Evolutionary conservation across 2,797 vertebrate genomes (phyloP).

Genomic region (Diplodus sargus): DNA sequence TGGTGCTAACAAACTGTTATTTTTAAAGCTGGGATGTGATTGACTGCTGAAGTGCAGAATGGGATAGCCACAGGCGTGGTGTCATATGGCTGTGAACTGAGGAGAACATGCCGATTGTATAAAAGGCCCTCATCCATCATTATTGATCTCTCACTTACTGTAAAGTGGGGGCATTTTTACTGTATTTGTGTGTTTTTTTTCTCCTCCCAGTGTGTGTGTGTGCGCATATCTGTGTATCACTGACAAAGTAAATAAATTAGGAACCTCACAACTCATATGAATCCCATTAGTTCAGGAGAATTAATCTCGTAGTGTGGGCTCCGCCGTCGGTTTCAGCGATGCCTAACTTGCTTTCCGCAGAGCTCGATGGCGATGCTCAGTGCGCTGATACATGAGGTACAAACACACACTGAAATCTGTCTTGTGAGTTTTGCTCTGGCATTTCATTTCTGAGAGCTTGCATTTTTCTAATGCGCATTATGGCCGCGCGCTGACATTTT

Average conservation of each 20-base stretch:
- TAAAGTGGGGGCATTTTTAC: constrained; percentile 85
- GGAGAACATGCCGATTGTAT: constrained; percentile 83
- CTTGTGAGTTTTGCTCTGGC: constrained; percentile 78
- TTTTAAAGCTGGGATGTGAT: constrained; percentile 86
- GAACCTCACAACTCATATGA: constrained; percentile 87
- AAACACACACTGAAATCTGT: constrained; percentile 88
- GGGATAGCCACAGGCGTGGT: constrained; percentile 81
- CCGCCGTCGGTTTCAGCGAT: constrained; percentile 76
- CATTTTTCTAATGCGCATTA: constrained; percentile 74
- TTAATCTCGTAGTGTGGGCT: constrained; percentile 86
- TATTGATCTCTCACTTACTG: constrained; percentile 87
- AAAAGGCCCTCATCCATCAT: constrained; percentile 83
- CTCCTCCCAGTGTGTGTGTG: constrained; percentile 45
- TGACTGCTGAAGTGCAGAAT: constrained; percentile 82
- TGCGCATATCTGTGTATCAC: constrained; percentile 56
- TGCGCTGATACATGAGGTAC: constrained; percentile 86
- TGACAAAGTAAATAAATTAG: constrained; percentile 85
- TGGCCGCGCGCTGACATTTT: constrained; percentile 54
- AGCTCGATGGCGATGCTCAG: constrained; percentile 69
- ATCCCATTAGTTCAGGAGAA: constrained; percentile 92
- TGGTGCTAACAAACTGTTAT: constrained; percentile 89
- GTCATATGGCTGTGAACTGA: constrained; percentile 83
- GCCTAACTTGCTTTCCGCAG: constrained; percentile 67
- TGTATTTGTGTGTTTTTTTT: constrained; percentile 71
- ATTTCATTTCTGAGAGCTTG: constrained; percentile 76